Evolutionary conservation across 2,797 vertebrate species (phyloP).

Genomic region (Betta splendens): DNA sequence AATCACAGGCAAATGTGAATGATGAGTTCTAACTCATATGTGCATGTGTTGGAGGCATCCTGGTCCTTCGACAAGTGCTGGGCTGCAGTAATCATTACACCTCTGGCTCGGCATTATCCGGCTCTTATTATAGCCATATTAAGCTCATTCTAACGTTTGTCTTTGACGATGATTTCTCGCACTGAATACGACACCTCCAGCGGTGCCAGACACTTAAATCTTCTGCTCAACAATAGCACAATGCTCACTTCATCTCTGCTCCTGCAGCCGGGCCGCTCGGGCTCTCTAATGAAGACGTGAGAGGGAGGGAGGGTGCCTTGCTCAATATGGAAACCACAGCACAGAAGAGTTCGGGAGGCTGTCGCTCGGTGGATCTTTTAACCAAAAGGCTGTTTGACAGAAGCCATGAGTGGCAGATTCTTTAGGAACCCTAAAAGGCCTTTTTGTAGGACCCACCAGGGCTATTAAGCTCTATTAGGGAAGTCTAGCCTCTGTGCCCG

Average conservation of each 20-base stretch:
- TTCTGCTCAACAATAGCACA: slow-evolving; percentile 61
- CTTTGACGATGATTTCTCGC: slow-evolving; percentile 61
- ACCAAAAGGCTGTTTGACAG: slow-evolving; percentile 29
- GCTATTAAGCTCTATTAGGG: slow-evolving; percentile 49
- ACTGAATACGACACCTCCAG: slow-evolving; percentile 65
- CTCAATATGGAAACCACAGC: slow-evolving; percentile 31
- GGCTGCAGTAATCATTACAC: slow-evolving; percentile 22
- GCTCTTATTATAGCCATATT: slow-evolving; percentile 37
- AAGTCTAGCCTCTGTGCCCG: slow-evolving; percentile 50
- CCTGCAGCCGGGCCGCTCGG: slow-evolving; percentile 42
- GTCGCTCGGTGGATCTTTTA: slow-evolving; percentile 36
- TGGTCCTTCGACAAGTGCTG: slow-evolving; percentile 6
- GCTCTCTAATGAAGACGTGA: slow-evolving; percentile 46
- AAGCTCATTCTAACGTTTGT: slow-evolving; percentile 68
- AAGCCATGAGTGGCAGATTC: slow-evolving; percentile 40
- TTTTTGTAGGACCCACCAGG: slow-evolving; percentile 36
- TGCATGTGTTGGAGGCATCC: slow-evolving; percentile 11
- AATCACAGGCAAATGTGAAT: background rate
- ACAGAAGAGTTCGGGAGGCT: slow-evolving; percentile 34
- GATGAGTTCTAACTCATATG: slow-evolving; percentile 16
- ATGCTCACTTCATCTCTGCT: slow-evolving; percentile 54
- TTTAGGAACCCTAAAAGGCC: slow-evolving; percentile 20
- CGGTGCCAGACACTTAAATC: slow-evolving; percentile 64
- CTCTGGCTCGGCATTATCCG: slow-evolving; percentile 2
- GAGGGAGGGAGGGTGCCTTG: slow-evolving; percentile 17